Base-by-base conservation (phyloP, 1,140 invertebrate genomes). In the Meteorus sp. region DNA sequence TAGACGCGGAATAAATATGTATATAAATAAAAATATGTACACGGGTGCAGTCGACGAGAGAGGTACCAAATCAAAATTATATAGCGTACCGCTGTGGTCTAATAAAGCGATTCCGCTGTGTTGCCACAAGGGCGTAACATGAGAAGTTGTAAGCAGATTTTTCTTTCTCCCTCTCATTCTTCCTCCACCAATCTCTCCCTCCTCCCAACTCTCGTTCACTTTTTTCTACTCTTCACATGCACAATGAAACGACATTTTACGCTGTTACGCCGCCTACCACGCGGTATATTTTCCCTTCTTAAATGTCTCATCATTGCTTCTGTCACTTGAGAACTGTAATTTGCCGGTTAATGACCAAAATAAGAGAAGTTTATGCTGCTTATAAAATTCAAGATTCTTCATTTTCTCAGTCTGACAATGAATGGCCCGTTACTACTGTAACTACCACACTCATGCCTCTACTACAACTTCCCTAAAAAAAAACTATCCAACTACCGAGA, bases 31-130 rank as follows among this genome's bases (percentile, higher is more conserved):
- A n/a, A n/a, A n/a, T n/a, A n/a, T n/a, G n/a, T 13, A 39, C 35
- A 39, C 27, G 27, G 27, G 4, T 29, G 27, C 27, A 29, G 27
- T 39, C 8, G 4, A 15, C 35, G 8, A 4, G 35, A n/a, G n/a
- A n/a, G n/a, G n/a, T n/a, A n/a, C n/a, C n/a, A n/a, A n/a, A n/a
- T n/a, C n/a, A n/a, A n/a, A n/a, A n/a, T n/a, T n/a, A n/a, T n/a
- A n/a, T n/a, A n/a, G n/a, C n/a, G n/a, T n/a, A n/a, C n/a, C n/a
- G n/a, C 44, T 41, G 37, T 41, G 27, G 65, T 74, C 69, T 77
- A 76, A 79, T 77, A 79, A 79, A 79, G 74, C 74, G 75, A 78
- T 79, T 79, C 73, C 73, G 74, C 73, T 77, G 72, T 73, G 68
- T 66, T 69, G 19, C 50, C 31, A 37, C 39, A 61, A 61, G 48